phyloP scores from a whole-genome alignment of 2,888 invertebrate species.

The Drosophila subquinaria region DNA sequence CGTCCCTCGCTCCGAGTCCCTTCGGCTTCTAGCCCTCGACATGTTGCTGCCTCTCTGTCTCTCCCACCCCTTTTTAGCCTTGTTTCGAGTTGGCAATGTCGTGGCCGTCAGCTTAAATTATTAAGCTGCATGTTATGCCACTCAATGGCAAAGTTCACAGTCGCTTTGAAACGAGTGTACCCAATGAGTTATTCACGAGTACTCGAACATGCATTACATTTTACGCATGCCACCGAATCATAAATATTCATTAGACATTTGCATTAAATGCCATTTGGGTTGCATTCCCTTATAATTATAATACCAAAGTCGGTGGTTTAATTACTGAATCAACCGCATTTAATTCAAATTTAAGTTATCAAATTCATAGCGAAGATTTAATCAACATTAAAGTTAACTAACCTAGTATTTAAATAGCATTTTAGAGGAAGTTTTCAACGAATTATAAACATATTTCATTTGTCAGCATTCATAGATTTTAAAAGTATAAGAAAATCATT shows the following conservation, averaged over 20 bases:
- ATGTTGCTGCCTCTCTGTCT: not conserved
- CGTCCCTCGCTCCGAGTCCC: not conserved
- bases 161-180: conserved; percentile 40
- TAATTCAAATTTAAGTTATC: not conserved
- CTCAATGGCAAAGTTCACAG: conserved; percentile 54
- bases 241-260: conserved; percentile 72
- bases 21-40: conserved; percentile 9
- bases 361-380: not conserved
- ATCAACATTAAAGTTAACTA: not conserved
- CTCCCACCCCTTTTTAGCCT: not conserved
- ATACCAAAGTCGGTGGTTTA: not conserved
- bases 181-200: conserved; percentile 57
- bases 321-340: not conserved
- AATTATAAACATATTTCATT: not conserved
- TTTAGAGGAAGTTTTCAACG: not conserved
- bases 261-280: conserved; percentile 40
- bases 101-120: conserved; percentile 60
- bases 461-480: no score
- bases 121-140: conserved; percentile 51
- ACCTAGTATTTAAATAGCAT: not conserved
- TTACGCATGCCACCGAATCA: conserved; percentile 47
- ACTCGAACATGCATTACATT: conserved; percentile 60
- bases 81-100: conserved; percentile 15
- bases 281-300: conserved; percentile 7
- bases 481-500: no score